Conservation (phyloP, 2,797 vertebrate genomes). For the Spinibarbus caldwelli region DNA sequence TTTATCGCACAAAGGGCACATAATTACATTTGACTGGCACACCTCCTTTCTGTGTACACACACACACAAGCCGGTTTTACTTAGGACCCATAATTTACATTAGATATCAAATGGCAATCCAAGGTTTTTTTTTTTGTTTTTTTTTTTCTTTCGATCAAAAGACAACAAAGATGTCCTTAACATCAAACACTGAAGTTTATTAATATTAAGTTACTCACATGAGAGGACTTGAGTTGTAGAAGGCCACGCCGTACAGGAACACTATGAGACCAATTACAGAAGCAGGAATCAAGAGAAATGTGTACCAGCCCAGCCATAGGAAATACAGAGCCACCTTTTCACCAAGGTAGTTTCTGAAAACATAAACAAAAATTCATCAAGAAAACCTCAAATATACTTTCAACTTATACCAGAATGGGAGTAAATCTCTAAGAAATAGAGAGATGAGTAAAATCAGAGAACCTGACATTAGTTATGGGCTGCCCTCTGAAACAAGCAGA, state of each 20-base stretch:
- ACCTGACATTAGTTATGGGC: slow-evolving; percentile 87
- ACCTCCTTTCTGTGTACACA: slow-evolving; percentile 84
- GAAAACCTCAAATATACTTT: background rate
- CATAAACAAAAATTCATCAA: background rate
- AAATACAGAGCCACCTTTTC: slow-evolving; percentile 96
- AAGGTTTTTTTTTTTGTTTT: background rate
- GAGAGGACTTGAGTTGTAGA: slow-evolving; percentile 84
- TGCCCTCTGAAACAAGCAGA: slow-evolving; percentile 76
- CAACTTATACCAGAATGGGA: background rate
- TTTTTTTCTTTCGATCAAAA: background rate
- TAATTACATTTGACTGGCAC: slow-evolving; percentile 81
- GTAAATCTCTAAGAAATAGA: background rate
- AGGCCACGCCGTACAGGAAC: slow-evolving; percentile 82
- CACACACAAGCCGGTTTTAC: background rate
- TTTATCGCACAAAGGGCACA: slow-evolving; percentile 93
- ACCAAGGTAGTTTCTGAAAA: slow-evolving; percentile 88
- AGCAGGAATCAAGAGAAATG: slow-evolving; percentile 83
- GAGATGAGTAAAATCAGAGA: background rate
- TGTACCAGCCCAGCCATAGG: slow-evolving; percentile 96
- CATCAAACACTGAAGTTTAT: background rate
- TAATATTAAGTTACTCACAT: slow-evolving; percentile 78
- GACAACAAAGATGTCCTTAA: background rate
- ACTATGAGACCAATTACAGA: slow-evolving; percentile 78
- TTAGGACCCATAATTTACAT: background rate
- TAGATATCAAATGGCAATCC: background rate